Conservation (phyloP, 2,113 vertebrate species). For the Pogonocichla stellata region DNA sequence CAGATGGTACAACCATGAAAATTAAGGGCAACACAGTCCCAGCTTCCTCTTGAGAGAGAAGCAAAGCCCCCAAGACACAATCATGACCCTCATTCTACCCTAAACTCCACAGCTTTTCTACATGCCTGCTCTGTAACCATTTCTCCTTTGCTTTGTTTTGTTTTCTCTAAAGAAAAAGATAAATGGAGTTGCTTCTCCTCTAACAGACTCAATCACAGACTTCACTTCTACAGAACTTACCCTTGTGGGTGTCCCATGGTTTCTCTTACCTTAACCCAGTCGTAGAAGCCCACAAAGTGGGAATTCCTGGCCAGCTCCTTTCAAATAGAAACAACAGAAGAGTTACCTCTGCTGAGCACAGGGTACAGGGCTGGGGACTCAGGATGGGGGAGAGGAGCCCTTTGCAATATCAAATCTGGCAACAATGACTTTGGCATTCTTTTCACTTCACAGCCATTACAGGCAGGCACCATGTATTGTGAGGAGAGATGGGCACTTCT, state of each 20-base stretch:
- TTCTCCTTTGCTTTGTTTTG: background rate
- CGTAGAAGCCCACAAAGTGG: conserved; percentile 72
- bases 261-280: conserved; percentile 78
- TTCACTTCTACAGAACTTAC: background rate
- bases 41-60: background rate
- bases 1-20: background rate
- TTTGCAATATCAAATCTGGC: background rate
- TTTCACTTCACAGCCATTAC: background rate
- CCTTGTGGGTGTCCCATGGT: accelerated
- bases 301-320: conserved; percentile 85
- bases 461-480: background rate
- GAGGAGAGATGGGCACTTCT: background rate
- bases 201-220: background rate
- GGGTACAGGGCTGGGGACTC: background rate
- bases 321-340: conserved; percentile 17
- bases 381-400: background rate
- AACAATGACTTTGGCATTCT: background rate
- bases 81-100: background rate
- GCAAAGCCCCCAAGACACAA: background rate
- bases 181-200: background rate
- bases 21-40: background rate
- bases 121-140: background rate
- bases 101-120: background rate
- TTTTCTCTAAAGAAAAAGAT: background rate
- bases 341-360: background rate